Percentiles rank a stretch among this genome's conserved stretches.
phyloP scores from a whole-genome alignment of 2,113 vertebrate genomes.

The Microcebus murinus region DNA sequence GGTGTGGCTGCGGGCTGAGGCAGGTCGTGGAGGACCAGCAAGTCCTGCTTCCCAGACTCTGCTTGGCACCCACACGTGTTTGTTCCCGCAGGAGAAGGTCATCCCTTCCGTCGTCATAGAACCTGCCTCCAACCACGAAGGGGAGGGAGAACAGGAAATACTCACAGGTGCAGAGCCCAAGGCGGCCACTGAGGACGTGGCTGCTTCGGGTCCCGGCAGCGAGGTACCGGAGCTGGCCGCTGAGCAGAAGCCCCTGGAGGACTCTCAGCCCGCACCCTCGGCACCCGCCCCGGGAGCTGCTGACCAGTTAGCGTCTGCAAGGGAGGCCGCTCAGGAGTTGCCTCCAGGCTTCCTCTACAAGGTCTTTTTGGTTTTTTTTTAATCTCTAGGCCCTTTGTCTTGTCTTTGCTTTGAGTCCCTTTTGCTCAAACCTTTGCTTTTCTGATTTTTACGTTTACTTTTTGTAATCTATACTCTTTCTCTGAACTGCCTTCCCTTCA shows the following conservation, averaged over 20 bases:
- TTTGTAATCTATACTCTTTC: background rate
- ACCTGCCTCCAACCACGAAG: slow-evolving; percentile 97
- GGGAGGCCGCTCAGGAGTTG: slow-evolving; percentile 74
- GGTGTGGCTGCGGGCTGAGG: accelerated
- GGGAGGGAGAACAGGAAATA: slow-evolving; percentile 86
- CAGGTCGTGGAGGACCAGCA: accelerated
- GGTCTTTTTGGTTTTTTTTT: slow-evolving; percentile 82
- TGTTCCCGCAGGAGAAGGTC: slow-evolving; percentile 89
- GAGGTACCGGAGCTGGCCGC: slow-evolving; percentile 71
- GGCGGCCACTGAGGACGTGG: background rate
- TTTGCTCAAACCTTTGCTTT: background rate
- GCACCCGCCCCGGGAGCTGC: slow-evolving; percentile 12
- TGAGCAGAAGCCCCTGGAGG: slow-evolving; percentile 79
- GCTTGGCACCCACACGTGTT: background rate
- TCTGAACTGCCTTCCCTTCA: background rate
- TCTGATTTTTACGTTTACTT: background rate
- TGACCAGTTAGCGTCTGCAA: slow-evolving; percentile 56
- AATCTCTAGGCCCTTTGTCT: background rate
- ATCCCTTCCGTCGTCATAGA: slow-evolving; percentile 97
- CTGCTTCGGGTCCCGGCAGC: slow-evolving; percentile 9
- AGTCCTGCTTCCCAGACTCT: too few species aligned
- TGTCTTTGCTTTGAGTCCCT: background rate
- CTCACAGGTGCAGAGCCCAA: background rate
- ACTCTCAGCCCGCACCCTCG: slow-evolving; percentile 41
- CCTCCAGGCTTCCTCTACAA: slow-evolving; percentile 93